Percentiles rank a stretch among this genome's conserved stretches.
Evolutionary conservation across 2,113 vertebrate genomes (phyloP).

Genomic region (Motacilla alba): DNA sequence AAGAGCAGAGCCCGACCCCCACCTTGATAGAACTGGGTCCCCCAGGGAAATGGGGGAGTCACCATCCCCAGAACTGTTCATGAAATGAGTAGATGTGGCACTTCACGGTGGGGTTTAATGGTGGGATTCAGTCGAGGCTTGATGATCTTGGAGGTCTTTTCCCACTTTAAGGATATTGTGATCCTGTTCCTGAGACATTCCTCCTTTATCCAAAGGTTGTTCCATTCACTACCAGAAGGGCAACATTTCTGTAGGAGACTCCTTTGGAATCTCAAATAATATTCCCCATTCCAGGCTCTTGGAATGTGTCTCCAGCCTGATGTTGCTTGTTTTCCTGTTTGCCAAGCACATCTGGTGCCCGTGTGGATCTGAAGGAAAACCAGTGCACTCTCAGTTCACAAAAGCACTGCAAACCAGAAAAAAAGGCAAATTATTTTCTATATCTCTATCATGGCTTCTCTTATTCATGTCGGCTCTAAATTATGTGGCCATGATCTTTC

Average conservation of each 20-base stretch:
- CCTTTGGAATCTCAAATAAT: background rate
- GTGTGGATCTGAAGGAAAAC: background rate
- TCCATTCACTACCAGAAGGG: background rate
- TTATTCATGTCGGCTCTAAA: conserved; percentile 40
- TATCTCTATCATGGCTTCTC: conserved; percentile 32
- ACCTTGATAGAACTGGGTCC: background rate
- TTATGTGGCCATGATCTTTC: conserved; percentile 54
- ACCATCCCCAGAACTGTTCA: background rate
- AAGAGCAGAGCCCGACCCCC: rapidly evolving
- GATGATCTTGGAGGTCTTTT: background rate
- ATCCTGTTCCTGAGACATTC: background rate
- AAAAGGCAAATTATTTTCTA: conserved; percentile 45
- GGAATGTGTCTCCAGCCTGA: background rate
- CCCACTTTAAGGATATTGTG: background rate
- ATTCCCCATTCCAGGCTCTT: background rate
- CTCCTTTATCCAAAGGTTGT: background rate
- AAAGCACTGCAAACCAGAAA: background rate
- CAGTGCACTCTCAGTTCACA: background rate
- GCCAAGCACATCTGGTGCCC: background rate
- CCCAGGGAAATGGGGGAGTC: background rate
- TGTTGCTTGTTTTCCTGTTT: background rate
- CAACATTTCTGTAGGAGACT: background rate
- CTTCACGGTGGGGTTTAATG: rapidly evolving
- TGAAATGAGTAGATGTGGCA: background rate
- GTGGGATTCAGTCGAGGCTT: background rate